Percentiles rank a stretch among this genome's conserved stretches.
These are phyloP conservation scores for Drymonia ruficornis DNA, from an alignment of 2,888 invertebrate species.

Conservation along the genomic window DNA sequence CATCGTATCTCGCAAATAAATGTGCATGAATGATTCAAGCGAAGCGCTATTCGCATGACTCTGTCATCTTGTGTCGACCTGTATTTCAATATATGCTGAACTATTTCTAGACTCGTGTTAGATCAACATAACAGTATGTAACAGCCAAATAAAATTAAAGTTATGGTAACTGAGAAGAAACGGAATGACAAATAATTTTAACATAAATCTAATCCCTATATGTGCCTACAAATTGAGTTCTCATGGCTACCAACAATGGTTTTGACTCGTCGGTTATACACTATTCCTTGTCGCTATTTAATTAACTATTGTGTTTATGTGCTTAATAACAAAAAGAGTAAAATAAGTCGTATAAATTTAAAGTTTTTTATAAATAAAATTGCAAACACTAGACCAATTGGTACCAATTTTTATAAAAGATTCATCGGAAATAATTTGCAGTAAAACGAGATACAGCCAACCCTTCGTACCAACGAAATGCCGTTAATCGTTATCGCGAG, in stretches of 20 bases:
- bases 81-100: background rate
- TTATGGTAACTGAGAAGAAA: background rate
- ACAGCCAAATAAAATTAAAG: background rate
- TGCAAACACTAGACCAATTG: too few species aligned
- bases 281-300: background rate
- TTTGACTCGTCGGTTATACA: too few species aligned
- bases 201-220: too few species aligned
- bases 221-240: too few species aligned
- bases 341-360: background rate
- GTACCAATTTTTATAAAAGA: background rate
- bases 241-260: too few species aligned
- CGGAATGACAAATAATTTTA: too few species aligned
- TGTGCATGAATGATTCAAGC: background rate
- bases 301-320: background rate
- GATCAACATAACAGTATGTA: too few species aligned
- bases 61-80: background rate
- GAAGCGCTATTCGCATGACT: background rate
- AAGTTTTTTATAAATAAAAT: too few species aligned
- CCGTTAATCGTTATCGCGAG: too few species aligned
- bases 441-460: too few species aligned
- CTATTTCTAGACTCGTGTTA: background rate
- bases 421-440: background rate
- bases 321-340: background rate
- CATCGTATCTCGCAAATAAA: background rate
- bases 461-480: too few species aligned